These are phyloP conservation scores for Peromyscus maniculatus DNA, from an alignment of 2,113 vertebrate species.

Conservation along the genomic window DNA sequence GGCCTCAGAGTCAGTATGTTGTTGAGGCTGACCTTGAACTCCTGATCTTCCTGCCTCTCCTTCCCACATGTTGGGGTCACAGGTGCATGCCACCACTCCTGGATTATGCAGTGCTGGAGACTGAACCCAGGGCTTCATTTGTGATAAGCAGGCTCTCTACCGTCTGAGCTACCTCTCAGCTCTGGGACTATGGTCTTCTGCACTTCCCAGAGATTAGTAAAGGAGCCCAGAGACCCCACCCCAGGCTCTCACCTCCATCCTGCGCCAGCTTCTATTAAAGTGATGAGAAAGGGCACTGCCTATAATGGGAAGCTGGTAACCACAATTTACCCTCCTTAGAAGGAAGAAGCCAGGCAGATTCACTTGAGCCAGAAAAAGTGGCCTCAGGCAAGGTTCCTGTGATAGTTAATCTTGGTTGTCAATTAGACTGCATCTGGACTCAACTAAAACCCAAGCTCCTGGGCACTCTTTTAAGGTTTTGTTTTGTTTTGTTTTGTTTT, in stretches of 20 bases:
- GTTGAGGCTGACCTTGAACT: background rate
- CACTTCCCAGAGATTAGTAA: background rate
- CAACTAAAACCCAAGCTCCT: background rate
- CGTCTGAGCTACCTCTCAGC: background rate
- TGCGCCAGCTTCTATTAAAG: background rate
- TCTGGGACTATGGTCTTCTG: background rate
- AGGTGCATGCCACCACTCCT: background rate
- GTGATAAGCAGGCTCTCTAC: background rate
- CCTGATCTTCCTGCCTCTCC: background rate
- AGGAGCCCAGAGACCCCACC: background rate
- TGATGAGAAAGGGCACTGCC: background rate
- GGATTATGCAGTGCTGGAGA: background rate
- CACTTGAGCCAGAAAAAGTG: background rate
- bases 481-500: too few species aligned
- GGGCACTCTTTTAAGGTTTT: background rate
- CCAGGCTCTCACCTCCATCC: background rate
- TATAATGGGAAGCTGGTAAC: background rate
- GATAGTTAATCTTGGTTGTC: background rate
- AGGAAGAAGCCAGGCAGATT: slow-evolving; percentile 41
- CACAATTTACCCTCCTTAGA: background rate
- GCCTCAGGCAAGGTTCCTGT: background rate
- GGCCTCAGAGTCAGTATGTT: background rate
- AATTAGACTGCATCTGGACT: background rate
- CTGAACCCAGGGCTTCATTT: background rate
- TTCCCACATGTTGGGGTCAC: background rate